phyloP scores from a whole-genome alignment of 2,888 invertebrate genomes.

The Drosophila mercatorum region DNA sequence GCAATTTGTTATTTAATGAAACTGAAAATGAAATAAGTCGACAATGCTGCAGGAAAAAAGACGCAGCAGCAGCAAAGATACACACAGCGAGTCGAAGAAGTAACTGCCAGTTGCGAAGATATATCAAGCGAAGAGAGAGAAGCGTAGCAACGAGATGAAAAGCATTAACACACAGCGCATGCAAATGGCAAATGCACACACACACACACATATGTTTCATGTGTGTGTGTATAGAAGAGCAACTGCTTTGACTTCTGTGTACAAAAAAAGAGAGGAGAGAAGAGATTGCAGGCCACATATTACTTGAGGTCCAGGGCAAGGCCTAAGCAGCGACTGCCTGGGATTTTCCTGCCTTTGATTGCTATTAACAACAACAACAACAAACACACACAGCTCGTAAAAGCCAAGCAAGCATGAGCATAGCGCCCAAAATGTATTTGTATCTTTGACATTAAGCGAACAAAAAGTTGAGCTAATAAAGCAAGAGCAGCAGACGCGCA shows the following conservation, averaged over 20 bases:
- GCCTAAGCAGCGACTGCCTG: constrained; percentile 25
- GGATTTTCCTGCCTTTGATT: constrained; percentile 57
- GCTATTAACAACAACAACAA: constrained; percentile 46
- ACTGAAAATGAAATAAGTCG: constrained; percentile 76
- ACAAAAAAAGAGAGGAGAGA: too few species aligned
- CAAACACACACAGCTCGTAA: constrained; percentile 44
- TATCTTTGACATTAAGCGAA: constrained; percentile 56
- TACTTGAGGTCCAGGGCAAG: constrained; percentile 19
- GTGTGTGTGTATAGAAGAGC: constrained; percentile 2
- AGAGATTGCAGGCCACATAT: constrained; percentile 23
- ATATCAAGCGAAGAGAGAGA: constrained; percentile 23
- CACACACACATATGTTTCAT: constrained; percentile 37
- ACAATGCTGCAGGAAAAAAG: constrained; percentile 54
- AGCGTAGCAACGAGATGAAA: constrained; percentile 60
- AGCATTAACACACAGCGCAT: constrained; percentile 75
- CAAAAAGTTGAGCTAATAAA: constrained; percentile 56
- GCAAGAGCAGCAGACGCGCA: constrained; percentile 33
- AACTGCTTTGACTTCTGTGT: constrained; percentile 21
- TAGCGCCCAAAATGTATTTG: constrained; percentile 32
- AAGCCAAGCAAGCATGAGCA: constrained; percentile 21
- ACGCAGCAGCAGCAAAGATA: constrained; percentile 16
- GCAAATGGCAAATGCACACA: constrained; percentile 71
- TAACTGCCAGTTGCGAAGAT: constrained; percentile 23
- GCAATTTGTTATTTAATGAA: constrained; percentile 80
- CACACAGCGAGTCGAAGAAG: constrained; percentile 3